Evolutionary conservation across 2,888 invertebrate species (phyloP), one percentile per base, ranked within the genome.

Genomic region (Lapara coniferarum): DNA sequence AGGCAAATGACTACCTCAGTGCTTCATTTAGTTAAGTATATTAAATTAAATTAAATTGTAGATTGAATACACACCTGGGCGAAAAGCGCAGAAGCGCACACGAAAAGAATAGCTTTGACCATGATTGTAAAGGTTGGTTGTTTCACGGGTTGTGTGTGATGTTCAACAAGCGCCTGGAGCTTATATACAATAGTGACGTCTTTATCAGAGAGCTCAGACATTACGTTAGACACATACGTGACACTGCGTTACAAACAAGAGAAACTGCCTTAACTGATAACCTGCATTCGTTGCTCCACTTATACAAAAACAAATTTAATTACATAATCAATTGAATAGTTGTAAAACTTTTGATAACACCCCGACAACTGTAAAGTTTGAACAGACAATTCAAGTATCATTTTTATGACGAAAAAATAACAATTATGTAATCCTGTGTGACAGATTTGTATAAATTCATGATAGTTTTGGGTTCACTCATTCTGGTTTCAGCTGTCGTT

Each of bases 71-170:
- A 46, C 55, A 71, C 66, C 66, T 71, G 68, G 53, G 66, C 44
- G 25, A 70, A 67, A 10, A 70, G 49, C 46, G 67, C 70, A 13
- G 67, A 59, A 56, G 67, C 70, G 70, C 67, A 70, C 10, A 67
- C 16, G 16, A 67, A 67, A n/a, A 70, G 52, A 55, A 70, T 67
- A 63, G 70, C 70, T 57, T 70, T 67, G 63, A 59, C 69, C 46
- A 56, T 53, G 67, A 67, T 70, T 67, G 14, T 67, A 37, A 14
- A 52, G 16, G 19, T n/a, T 16, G 1, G 19, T 46, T 49, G 19
- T 49, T 63, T 16, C 59, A 63, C 59, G 13, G 46, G 12, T 63
- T 46, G 59, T 63, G 59, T 49, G 46, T 63, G 46, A 49, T 63
- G 12, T 4, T 12, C 1, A 7, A 44, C 10, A 63, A 1, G 10